Percentiles rank a stretch among this genome's conserved stretches.
Evolutionary conservation across 2,113 vertebrate species (phyloP).

Genomic region (Anoura caudifer): DNA sequence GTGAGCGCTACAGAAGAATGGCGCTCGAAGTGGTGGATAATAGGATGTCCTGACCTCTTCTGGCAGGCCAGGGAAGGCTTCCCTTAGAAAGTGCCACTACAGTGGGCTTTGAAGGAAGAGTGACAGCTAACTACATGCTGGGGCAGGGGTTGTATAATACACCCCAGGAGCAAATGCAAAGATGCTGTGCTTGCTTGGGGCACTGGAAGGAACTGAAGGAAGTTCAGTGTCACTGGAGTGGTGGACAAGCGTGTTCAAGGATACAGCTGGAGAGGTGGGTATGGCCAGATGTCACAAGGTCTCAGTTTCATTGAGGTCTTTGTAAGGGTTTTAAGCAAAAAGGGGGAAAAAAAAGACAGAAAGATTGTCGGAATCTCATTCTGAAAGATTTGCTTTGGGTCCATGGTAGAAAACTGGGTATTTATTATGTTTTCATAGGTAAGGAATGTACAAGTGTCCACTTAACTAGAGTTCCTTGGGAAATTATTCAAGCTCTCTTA

Average conservation of each 20-base stretch:
- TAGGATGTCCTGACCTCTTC: not conserved
- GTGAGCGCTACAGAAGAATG: not conserved
- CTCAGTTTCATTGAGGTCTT: not conserved
- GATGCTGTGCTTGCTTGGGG: rapidly evolving
- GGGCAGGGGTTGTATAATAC: rapidly evolving
- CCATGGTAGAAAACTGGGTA: not conserved
- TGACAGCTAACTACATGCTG: not conserved
- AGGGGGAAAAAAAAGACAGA: not conserved
- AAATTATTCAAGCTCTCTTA: slow-evolving; percentile 54
- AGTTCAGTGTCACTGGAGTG: no score
- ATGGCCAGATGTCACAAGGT: not conserved
- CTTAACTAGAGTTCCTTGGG: slow-evolving; percentile 19
- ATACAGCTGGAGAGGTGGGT: not conserved
- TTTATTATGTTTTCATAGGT: slow-evolving; percentile 40
- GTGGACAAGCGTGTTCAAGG: not conserved
- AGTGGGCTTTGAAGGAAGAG: not conserved
- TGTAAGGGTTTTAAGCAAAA: not conserved
- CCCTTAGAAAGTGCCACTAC: not conserved
- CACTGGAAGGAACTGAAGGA: not conserved
- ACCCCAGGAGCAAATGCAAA: not conserved
- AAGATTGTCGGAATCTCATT: not conserved
- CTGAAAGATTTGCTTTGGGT: slow-evolving; percentile 10
- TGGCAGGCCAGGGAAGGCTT: not conserved
- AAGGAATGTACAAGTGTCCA: slow-evolving; percentile 24
- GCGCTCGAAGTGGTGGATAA: not conserved